Evolutionary conservation across 2,888 invertebrate species (phyloP).

Genomic region (Cyclophora punctaria): DNA sequence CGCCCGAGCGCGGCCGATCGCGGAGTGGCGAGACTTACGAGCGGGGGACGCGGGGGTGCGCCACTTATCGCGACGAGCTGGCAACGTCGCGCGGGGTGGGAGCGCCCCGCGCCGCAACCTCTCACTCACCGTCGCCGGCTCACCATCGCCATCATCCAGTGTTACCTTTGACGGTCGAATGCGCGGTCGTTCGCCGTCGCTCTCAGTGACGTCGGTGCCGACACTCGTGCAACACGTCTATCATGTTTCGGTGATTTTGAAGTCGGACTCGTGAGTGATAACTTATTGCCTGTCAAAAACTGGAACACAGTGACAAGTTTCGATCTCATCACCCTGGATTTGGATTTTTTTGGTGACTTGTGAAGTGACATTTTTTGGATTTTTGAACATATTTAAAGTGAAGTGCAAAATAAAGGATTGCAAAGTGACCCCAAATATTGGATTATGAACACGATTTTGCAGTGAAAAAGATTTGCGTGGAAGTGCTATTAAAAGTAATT

Average conservation of each 20-base stretch:
- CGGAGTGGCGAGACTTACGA: slow-evolving; percentile 65
- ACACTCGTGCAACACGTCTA: slow-evolving; percentile 73
- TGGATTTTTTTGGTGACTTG: slow-evolving; percentile 58
- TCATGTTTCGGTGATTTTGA: slow-evolving; percentile 71
- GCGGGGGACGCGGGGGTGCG: slow-evolving; percentile 71
- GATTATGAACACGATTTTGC: slow-evolving; percentile 48
- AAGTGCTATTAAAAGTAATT: slow-evolving; percentile 50
- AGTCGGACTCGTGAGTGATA: slow-evolving; percentile 70
- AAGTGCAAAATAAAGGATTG: slow-evolving; percentile 64
- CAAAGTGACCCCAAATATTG: slow-evolving; percentile 50
- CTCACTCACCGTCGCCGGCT: slow-evolving; percentile 77
- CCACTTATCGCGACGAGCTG: slow-evolving; percentile 73
- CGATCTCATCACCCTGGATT: slow-evolving; percentile 57
- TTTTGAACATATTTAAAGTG: slow-evolving; percentile 44
- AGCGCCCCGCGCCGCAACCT: slow-evolving; percentile 74
- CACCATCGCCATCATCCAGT: slow-evolving; percentile 72
- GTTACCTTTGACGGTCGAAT: slow-evolving; percentile 77
- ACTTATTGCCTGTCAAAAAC: slow-evolving; percentile 76
- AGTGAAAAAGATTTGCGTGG: slow-evolving; percentile 46
- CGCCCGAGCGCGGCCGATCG: slow-evolving; percentile 65
- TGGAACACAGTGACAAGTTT: slow-evolving; percentile 82
- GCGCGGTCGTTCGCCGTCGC: slow-evolving; percentile 68
- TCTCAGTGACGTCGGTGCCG: slow-evolving; percentile 71
- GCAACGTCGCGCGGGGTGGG: slow-evolving; percentile 73
- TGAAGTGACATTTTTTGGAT: slow-evolving; percentile 59